A percentile compares a stretch with the other conserved stretches of the same genome.
Conservation (phyloP, 2,888 invertebrate species). For the Venusia cambrica region DNA sequence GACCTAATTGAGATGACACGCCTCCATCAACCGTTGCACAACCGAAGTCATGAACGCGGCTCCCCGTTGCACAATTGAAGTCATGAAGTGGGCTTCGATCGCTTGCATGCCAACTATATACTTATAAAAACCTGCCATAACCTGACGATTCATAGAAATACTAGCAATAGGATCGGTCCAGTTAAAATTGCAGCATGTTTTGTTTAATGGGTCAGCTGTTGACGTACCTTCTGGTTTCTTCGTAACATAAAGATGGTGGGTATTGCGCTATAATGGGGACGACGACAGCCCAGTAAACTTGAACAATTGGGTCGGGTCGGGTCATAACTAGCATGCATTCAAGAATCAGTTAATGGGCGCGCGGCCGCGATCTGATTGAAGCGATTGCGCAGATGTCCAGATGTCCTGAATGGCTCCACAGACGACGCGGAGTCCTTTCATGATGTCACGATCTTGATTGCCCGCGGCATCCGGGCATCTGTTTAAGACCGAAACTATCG, state of each 20-base stretch:
- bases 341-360: conserved; percentile 3
- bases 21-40: conserved; percentile 9
- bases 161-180: too few species aligned
- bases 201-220: too few species aligned
- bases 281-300: conserved; percentile 17
- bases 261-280: conserved; percentile 3
- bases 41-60: conserved; percentile 17
- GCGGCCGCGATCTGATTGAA: conserved; percentile 12
- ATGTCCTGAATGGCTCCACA: conserved; percentile 4
- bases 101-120: too few species aligned
- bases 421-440: conserved; percentile 14
- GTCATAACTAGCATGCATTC: conserved; percentile 2
- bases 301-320: conserved; percentile 14
- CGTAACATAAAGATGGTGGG: conserved; percentile 13
- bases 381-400: conserved; percentile 18
- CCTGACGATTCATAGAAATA: too few species aligned
- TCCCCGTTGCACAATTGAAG: not conserved
- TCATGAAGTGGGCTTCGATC: too few species aligned
- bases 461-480: conserved; percentile 10
- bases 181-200: too few species aligned
- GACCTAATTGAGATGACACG: conserved; percentile 34
- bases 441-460: conserved; percentile 16
- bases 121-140: too few species aligned
- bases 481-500: too few species aligned
- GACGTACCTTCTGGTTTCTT: too few species aligned